phyloP scores from a whole-genome alignment of 2,113 vertebrate species.

The Galemys pyrenaicus region DNA sequence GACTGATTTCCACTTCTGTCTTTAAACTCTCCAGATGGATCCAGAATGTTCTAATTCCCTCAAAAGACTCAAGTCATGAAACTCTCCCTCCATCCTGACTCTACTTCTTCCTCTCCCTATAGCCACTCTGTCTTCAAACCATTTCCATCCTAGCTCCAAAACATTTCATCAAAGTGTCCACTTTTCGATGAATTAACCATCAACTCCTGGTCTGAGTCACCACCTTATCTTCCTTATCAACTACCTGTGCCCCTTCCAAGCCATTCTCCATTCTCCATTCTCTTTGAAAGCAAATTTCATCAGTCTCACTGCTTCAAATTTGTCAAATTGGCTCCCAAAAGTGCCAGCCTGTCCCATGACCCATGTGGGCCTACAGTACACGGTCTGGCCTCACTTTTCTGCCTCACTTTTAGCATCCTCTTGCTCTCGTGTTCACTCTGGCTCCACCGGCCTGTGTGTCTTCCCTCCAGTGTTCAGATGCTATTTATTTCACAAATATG shows the following conservation, averaged over 20 bases:
- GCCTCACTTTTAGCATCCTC: accelerated
- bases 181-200: not conserved
- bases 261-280: too few species aligned
- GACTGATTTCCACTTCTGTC: not conserved
- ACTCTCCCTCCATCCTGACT: not conserved
- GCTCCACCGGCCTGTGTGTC: not conserved
- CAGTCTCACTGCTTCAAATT: not conserved
- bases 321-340: not conserved
- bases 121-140: not conserved
- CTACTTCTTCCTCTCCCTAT: not conserved
- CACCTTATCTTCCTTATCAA: not conserved
- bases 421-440: not conserved
- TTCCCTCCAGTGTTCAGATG: not conserved
- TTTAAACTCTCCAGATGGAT: not conserved
- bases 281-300: not conserved
- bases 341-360: too few species aligned
- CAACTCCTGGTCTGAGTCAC: not conserved
- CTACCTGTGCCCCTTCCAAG: not conserved
- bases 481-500: not conserved
- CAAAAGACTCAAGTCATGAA: not conserved
- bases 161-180: not conserved
- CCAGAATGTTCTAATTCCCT: not conserved
- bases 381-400: too few species aligned
- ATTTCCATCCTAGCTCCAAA: not conserved
- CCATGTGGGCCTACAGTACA: not conserved